phyloP scores from a whole-genome alignment of 2,797 vertebrate genomes.

The Anolis apletophallus region DNA sequence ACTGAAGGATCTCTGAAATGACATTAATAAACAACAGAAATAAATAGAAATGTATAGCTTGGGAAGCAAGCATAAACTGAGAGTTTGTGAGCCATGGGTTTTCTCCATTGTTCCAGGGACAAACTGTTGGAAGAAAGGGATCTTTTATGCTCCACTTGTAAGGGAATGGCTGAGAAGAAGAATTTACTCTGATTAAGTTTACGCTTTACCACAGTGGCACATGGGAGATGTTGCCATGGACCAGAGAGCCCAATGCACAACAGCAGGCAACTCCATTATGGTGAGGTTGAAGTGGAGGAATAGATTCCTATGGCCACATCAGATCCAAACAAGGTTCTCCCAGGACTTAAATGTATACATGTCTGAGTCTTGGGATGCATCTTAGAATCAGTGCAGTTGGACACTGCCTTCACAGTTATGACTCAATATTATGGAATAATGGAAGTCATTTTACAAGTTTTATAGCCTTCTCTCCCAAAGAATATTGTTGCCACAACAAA shows the following conservation, averaged over 20 bases:
- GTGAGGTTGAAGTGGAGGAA: not conserved
- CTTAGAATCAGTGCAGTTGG: too few species aligned
- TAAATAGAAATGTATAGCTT: not conserved
- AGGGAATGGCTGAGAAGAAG: slow-evolving; percentile 18
- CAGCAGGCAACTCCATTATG: not conserved
- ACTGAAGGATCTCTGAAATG: not conserved
- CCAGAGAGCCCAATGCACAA: not conserved
- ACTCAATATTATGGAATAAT: too few species aligned
- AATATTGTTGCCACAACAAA: too few species aligned
- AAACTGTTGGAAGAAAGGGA: not conserved
- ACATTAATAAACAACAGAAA: slow-evolving; percentile 10
- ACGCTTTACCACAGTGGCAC: slow-evolving; percentile 12
- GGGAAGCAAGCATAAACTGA: slow-evolving; percentile 1
- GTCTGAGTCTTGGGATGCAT: too few species aligned
- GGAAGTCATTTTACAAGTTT: too few species aligned
- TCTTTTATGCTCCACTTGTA: slow-evolving; percentile 23
- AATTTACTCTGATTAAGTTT: slow-evolving; percentile 4
- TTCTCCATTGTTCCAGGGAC: not conserved
- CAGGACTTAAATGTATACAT: not conserved
- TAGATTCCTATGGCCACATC: too few species aligned
- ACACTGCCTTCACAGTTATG: too few species aligned
- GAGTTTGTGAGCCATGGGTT: slow-evolving; percentile 6
- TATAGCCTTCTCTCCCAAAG: too few species aligned
- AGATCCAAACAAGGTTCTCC: not conserved
- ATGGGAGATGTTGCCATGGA: not conserved